A percentile compares a stretch with the other conserved stretches of the same genome.
Evolutionary conservation across 2,113 vertebrate species (phyloP).

Genomic region (Anas platyrhynchos): DNA sequence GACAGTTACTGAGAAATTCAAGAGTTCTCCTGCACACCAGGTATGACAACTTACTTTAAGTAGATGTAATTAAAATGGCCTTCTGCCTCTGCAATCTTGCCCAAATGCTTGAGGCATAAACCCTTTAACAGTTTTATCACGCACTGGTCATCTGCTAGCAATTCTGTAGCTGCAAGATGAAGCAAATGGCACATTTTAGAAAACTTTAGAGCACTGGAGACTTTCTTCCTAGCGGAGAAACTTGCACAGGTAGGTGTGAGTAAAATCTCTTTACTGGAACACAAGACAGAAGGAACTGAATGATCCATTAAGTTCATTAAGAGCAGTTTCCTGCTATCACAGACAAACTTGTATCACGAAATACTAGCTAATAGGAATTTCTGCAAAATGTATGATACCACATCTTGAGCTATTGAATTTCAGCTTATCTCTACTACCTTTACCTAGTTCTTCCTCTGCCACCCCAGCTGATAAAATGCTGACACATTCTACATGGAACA

Average conservation of each 20-base stretch:
- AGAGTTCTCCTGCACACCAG: not conserved
- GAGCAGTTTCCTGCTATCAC: not conserved
- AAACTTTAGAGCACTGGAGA: not conserved
- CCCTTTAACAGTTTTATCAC: slow-evolving; percentile 92
- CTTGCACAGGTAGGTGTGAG: not conserved
- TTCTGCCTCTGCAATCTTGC: slow-evolving; percentile 87
- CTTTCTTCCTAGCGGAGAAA: not conserved
- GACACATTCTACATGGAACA: not conserved
- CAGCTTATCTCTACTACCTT: not conserved
- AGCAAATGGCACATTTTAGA: not conserved
- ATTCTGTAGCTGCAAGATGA: slow-evolving; percentile 83
- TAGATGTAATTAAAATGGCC: slow-evolving; percentile 92
- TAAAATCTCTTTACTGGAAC: not conserved
- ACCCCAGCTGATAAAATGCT: not conserved
- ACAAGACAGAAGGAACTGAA: not conserved
- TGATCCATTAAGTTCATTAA: not conserved
- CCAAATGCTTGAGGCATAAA: slow-evolving; percentile 93
- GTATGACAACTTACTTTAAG: slow-evolving; percentile 85
- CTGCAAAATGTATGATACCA: not conserved
- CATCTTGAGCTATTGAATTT: not conserved
- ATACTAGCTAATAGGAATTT: not conserved
- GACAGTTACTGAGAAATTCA: not conserved
- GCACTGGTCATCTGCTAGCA: slow-evolving; percentile 89
- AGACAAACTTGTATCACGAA: not conserved
- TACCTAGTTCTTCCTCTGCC: not conserved